Conservation (phyloP, 2,888 invertebrate genomes). For the Trachelus stipa region DNA sequence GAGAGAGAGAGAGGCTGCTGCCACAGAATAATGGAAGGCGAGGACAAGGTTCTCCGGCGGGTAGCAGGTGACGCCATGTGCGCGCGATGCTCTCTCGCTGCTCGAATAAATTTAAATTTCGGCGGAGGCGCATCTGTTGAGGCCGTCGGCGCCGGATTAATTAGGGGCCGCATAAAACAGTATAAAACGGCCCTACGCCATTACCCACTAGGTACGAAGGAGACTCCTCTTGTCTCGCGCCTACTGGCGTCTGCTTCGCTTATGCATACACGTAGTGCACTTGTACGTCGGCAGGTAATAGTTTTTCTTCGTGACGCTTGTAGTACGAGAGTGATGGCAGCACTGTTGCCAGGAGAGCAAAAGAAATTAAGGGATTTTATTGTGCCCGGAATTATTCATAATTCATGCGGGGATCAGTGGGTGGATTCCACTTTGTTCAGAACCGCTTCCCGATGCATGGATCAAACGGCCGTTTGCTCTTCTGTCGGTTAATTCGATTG, state of each 20-base stretch:
- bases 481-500: conserved; percentile 60
- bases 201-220: no score
- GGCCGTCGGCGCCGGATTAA: conserved; percentile 47
- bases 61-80: conserved; percentile 55
- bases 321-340: no score
- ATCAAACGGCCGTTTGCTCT: conserved; percentile 63
- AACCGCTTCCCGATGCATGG: conserved; percentile 37
- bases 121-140: conserved; percentile 51
- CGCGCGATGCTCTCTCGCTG: conserved; percentile 17
- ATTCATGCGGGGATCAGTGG: conserved; percentile 40
- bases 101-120: conserved; percentile 56
- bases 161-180: conserved; percentile 43
- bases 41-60: conserved; percentile 29
- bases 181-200: no score
- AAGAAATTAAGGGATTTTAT: conserved; percentile 58
- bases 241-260: no score
- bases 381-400: conserved; percentile 59
- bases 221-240: no score
- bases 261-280: no score
- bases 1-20: conserved; percentile 17
- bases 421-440: not conserved
- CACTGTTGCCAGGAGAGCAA: conserved; percentile 9
- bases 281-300: no score
- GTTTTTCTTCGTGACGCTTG: no score
- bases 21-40: conserved; percentile 13